Percentiles rank a stretch among this genome's conserved stretches.
phyloP scores from a whole-genome alignment of 2,113 vertebrate genomes.

The Syrmaticus mikado region DNA sequence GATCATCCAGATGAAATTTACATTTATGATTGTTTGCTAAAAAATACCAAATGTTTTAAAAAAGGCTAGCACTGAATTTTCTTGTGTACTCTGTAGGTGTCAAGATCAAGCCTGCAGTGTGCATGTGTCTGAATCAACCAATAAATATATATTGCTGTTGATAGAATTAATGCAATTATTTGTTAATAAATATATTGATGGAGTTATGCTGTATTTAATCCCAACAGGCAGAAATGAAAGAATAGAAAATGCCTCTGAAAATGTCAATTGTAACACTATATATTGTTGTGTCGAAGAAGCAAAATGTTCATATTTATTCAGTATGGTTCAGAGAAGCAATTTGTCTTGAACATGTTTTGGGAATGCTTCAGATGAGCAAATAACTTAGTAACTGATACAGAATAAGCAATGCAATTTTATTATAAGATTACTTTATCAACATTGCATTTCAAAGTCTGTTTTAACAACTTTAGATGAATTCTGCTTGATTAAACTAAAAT shows the following conservation, averaged over 20 bases:
- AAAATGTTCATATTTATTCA: not conserved
- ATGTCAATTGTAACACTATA: not conserved
- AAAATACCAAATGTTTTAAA: not conserved
- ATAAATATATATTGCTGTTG: not conserved
- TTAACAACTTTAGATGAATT: not conserved
- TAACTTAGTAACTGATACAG: not conserved
- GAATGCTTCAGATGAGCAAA: not conserved
- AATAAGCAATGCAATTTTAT: not conserved
- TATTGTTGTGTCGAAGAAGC: not conserved
- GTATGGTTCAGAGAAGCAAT: not conserved
- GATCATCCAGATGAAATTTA: not conserved
- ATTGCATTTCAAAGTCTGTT: not conserved
- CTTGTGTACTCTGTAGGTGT: not conserved
- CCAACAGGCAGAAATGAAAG: not conserved
- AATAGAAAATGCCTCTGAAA: not conserved
- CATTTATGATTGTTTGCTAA: not conserved
- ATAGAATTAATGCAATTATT: not conserved
- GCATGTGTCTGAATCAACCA: accelerated
- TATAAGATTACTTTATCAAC: not conserved
- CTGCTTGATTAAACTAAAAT: not conserved
- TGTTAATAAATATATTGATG: not conserved
- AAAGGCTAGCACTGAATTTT: not conserved
- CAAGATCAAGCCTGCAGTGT: not conserved
- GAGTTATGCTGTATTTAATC: not conserved
- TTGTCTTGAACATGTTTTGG: not conserved